Evolutionary conservation across 2,113 vertebrate species (phyloP).

Genomic region (Diadophis punctatus): DNA sequence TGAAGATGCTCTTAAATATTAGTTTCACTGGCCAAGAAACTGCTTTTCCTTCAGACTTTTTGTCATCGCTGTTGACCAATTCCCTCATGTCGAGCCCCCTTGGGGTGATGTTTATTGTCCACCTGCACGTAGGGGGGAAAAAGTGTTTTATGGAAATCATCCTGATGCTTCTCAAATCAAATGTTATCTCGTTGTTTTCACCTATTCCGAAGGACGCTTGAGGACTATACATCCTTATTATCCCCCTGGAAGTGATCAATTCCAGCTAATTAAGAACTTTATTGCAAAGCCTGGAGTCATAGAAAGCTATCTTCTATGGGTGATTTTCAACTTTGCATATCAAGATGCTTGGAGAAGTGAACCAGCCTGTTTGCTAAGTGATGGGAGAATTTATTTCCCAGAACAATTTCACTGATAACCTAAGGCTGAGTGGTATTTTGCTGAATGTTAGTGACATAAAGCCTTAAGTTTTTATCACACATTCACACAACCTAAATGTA

Average conservation of each 20-base stretch:
- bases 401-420: conserved; percentile 33
- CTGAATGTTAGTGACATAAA: background rate
- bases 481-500: background rate
- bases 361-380: conserved; percentile 17
- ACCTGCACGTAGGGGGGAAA: background rate
- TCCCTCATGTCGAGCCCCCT: background rate
- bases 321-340: conserved; percentile 28
- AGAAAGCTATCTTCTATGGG: conserved; percentile 29
- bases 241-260: conserved; percentile 32
- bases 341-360: conserved; percentile 18
- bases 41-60: background rate
- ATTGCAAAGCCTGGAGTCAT: conserved; percentile 16
- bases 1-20: background rate
- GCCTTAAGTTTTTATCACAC: background rate
- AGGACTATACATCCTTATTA: conserved; percentile 7
- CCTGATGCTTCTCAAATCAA: background rate
- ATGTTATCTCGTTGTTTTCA: conserved; percentile 6
- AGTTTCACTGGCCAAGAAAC: background rate
- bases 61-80: background rate
- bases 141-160: background rate
- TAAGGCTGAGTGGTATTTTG: conserved; percentile 16
- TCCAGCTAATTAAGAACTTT: conserved; percentile 34
- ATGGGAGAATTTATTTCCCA: conserved; percentile 21
- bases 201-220: conserved; percentile 18
- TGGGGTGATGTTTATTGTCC: background rate